Conservation (phyloP, 2,797 vertebrate genomes). For the Pangasius djambal region DNA sequence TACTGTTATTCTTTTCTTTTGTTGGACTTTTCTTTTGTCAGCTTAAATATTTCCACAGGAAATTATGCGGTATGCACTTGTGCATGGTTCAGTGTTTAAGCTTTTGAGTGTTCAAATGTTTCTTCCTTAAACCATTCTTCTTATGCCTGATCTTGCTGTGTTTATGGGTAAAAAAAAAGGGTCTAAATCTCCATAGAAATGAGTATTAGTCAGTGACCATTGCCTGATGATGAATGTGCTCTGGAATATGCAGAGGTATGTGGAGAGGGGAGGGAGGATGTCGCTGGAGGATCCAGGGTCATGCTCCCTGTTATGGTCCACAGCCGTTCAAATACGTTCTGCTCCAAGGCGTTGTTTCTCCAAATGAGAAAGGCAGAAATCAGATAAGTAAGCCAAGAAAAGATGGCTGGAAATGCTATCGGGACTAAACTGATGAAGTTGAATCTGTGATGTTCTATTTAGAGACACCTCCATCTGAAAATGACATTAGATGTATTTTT, state of each 20-base stretch:
- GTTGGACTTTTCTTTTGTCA: background rate
- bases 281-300: background rate
- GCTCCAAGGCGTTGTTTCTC: background rate
- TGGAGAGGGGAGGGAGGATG: background rate
- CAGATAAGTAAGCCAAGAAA: conserved; percentile 21
- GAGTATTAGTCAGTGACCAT: background rate
- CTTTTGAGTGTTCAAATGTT: background rate
- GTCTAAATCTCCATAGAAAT: conserved; percentile 3
- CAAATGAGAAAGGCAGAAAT: conserved; percentile 55
- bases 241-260: background rate
- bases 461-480: background rate
- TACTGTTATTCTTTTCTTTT: background rate
- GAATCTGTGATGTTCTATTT: background rate
- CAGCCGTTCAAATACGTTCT: conserved; percentile 14
- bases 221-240: background rate
- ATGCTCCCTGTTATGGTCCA: conserved; percentile 1
- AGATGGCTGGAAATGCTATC: conserved; percentile 13
- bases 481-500: background rate
- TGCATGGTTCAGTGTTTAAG: background rate
- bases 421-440: background rate
- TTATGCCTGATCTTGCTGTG: background rate
- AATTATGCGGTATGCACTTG: no score
- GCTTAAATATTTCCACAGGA: background rate
- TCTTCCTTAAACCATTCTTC: background rate
- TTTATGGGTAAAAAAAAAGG: background rate